Conservation (phyloP, 2,113 vertebrate species). For the Phrynocephalus versicolor region DNA sequence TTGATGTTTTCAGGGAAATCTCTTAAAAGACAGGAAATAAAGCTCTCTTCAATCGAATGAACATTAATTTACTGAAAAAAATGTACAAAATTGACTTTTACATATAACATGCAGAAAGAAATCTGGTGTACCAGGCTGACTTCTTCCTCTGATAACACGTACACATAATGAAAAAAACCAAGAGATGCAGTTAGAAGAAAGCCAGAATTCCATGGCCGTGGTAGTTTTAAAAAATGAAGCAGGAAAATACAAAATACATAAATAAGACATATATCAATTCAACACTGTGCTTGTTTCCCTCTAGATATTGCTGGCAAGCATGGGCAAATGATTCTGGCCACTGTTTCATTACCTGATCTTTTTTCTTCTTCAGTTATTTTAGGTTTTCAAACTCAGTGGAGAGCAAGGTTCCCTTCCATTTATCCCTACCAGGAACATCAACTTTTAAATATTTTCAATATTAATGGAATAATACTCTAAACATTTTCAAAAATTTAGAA, state of each 20-base stretch:
- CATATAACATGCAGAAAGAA: conserved; percentile 31
- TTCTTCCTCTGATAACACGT: conserved; percentile 29
- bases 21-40: not conserved
- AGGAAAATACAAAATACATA: conserved; percentile 34
- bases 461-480: conserved; percentile 36
- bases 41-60: conserved; percentile 36
- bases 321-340: not conserved
- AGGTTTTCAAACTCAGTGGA: rapidly evolving
- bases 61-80: conserved; percentile 31
- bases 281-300: conserved; percentile 16
- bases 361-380: not conserved
- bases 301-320: conserved; percentile 12
- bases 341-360: conserved; percentile 12
- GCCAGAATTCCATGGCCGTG: conserved; percentile 33
- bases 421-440: conserved; percentile 16
- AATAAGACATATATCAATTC: conserved; percentile 33
- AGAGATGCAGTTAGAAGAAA: conserved; percentile 20
- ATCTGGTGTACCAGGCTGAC: conserved; percentile 28
- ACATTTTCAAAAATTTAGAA: conserved; percentile 46
- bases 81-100: conserved; percentile 42
- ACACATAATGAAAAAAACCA: conserved; percentile 11
- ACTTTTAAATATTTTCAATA: not conserved
- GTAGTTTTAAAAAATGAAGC: conserved; percentile 12
- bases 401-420: conserved; percentile 20
- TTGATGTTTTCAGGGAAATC: not conserved